Percentiles rank a stretch among this genome's conserved stretches.
Evolutionary conservation across 53 echinoderm and acorn worm species (phyloP).

Genomic region (Paelopatides confundens): DNA sequence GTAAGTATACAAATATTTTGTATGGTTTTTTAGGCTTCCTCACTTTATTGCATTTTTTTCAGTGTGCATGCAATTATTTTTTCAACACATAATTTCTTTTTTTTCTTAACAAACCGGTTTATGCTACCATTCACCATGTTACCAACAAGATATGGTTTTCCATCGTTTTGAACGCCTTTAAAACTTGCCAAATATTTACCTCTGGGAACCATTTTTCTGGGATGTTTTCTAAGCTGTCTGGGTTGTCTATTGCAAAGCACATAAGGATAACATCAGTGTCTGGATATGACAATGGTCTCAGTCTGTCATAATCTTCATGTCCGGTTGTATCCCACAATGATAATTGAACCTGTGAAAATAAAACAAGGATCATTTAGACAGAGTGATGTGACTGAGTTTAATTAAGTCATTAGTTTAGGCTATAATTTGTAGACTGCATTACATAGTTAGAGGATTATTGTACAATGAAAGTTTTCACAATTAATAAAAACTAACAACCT

Average conservation of each 20-base stretch:
- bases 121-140: too few relatives aligned
- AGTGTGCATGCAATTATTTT: not conserved
- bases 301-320: constrained; percentile 96
- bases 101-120: too few relatives aligned
- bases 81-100: not conserved
- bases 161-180: too few relatives aligned
- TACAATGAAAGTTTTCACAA: too few relatives aligned
- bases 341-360: constrained; percentile 85
- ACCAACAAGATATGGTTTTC: too few relatives aligned
- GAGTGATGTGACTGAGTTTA: too few relatives aligned
- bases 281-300: constrained; percentile 91
- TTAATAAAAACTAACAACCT: too few relatives aligned
- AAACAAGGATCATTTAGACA: not conserved
- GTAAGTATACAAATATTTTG: too few relatives aligned
- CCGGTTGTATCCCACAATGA: constrained; percentile 99
- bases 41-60: too few relatives aligned
- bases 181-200: constrained; percentile 34
- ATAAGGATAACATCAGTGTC: constrained; percentile 90
- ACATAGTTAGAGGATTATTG: too few relatives aligned
- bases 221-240: constrained; percentile 89
- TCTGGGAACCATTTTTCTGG: constrained; percentile 91
- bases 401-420: too few relatives aligned
- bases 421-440: too few relatives aligned
- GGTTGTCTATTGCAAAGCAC: constrained; percentile 90
- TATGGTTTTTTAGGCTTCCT: not conserved